A percentile compares a stretch with the other conserved stretches of the same genome.
Evolutionary conservation across 2,888 invertebrate species (phyloP).

Genomic region (Euspilapteryx auroguttella): DNA sequence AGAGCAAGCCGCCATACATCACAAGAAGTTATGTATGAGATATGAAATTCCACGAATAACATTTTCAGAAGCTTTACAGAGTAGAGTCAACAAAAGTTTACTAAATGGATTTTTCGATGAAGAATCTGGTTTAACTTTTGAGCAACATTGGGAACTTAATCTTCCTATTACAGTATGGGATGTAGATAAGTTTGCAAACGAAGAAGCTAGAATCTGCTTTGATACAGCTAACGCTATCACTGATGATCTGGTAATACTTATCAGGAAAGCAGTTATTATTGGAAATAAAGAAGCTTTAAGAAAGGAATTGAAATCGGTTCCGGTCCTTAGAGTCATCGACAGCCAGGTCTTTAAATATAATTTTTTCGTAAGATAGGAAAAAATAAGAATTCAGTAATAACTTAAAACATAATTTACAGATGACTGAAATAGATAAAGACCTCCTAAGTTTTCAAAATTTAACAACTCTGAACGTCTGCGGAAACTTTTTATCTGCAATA

Average conservation of each 20-base stretch:
- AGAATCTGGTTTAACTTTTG: conserved; percentile 19
- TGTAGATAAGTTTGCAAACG: conserved; percentile 26
- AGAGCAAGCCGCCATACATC: conserved; percentile 22
- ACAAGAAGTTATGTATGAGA: conserved; percentile 19
- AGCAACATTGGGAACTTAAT: conserved; percentile 32
- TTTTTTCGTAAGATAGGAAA: no score
- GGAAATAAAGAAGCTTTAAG: conserved; percentile 20
- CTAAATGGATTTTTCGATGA: conserved; percentile 26
- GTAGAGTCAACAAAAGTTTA: conserved; percentile 30
- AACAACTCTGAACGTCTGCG: conserved; percentile 41
- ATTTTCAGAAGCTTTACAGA: conserved; percentile 27
- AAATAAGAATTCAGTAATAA: no score
- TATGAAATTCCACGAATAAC: conserved; percentile 14
- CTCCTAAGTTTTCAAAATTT: conserved; percentile 33
- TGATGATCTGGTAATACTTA: conserved; percentile 23
- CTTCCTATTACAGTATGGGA: conserved; percentile 37
- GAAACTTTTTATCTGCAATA: conserved; percentile 23
- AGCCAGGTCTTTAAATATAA: no score
- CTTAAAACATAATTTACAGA: conserved; percentile 33
- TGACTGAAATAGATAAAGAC: conserved; percentile 40
- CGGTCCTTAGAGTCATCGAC: no score
- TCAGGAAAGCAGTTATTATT: conserved; percentile 21
- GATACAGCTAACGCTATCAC: conserved; percentile 25
- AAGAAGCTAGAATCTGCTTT: conserved; percentile 35
- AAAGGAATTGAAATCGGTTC: conserved; percentile 19